Evolutionary conservation across 2,888 invertebrate genomes (phyloP), one percentile per base, ranked within the genome.

Genomic region (Drosophila barbarae): DNA sequence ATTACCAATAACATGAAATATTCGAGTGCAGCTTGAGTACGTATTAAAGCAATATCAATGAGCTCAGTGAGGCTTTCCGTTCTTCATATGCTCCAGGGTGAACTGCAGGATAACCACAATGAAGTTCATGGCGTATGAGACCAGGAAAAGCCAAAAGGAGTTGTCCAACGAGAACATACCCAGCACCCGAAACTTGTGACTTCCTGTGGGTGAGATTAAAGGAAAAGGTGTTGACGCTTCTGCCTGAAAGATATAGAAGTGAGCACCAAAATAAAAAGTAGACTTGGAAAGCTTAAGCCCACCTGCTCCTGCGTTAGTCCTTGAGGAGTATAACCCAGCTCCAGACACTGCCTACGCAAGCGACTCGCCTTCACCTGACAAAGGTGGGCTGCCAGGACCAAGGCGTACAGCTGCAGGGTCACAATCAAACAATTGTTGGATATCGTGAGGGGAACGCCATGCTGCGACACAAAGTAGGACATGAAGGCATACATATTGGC

Each of bases 11-110:
- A 1, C 2, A 46, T 13, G 8, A 4, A 2, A 4, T 46, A 30
- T 46, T 46, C 18, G 46, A 46, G 18, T 7, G 2, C 1, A 30
- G 18, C 28, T 30, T 2, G 7, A 12, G 15, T 12, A 12, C 12
- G 3, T 12, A 12, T 44, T 13, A 30, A 0, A 30, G 3, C 1
- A 21, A 18, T 30, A 13, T 46, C 5, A 30, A 18, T 30, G 12
- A 4, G 7, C 18, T 1, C 4, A 46, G 18, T 30, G 7, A 3
- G 28, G 9, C 28, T 12, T 12, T 12, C 15, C 18, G 13, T 18
- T 46, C 5, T 73, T 30, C 64, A 63, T 63, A 9, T 63, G 30
- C 91, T 94, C 74, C 93, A 94, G 91, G 92, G 93, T 21, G 93
- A 94, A 79, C 91, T 93, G 56, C 70, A 86, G 10, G 89, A 90